Evolutionary conservation across 2,888 invertebrate species (phyloP).

Genomic region (Eupithecia dodoneata): DNA sequence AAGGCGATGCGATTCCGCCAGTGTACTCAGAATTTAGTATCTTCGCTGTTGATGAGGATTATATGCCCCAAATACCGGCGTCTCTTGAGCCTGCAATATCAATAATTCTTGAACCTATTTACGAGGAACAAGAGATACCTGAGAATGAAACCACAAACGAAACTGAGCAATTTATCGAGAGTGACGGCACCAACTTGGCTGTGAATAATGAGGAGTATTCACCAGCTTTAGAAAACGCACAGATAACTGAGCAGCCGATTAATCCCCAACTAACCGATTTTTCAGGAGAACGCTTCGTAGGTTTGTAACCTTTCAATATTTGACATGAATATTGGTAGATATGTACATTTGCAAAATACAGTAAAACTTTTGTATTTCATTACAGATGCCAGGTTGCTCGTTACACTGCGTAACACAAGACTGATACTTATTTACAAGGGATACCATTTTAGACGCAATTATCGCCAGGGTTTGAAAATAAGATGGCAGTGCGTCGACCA

Average conservation of each 20-base stretch:
- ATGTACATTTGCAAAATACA: not conserved
- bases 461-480: conserved; percentile 29
- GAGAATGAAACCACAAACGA: not conserved
- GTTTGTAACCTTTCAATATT: conserved; percentile 12
- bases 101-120: conserved; percentile 19
- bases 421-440: conserved; percentile 38
- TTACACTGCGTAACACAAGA: conserved; percentile 17
- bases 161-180: not conserved
- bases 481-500: conserved; percentile 42
- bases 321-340: not conserved
- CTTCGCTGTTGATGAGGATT: conserved; percentile 17
- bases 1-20: conserved; percentile 29
- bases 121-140: not conserved
- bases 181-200: not conserved
- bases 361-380: not conserved
- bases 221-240: not conserved
- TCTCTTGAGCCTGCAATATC: conserved; percentile 16
- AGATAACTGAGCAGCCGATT: not conserved
- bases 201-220: not conserved
- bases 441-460: conserved; percentile 41
- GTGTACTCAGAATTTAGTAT: conserved; percentile 27
- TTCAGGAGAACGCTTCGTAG: conserved; percentile 4
- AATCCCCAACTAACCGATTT: not conserved
- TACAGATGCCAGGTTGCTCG: conserved; percentile 24
- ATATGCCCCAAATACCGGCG: conserved; percentile 1